These are phyloP conservation scores for Halichondria panicea DNA, from an alignment of 37 sponge, comb jelly and placozoan genomes.

Conservation along the genomic window DNA sequence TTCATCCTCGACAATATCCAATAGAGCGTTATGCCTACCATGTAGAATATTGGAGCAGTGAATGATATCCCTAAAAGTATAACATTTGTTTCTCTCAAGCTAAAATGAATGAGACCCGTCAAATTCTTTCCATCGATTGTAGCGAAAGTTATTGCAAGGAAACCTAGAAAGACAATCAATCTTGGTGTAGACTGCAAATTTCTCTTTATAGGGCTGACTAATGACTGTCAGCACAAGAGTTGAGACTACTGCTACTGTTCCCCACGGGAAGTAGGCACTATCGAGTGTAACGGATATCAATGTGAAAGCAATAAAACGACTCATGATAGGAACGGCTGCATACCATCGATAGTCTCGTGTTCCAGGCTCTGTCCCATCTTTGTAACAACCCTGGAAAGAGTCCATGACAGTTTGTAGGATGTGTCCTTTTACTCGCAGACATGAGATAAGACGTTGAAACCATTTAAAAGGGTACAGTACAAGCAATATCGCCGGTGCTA, in stretches of 20 bases:
- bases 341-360: constrained; percentile 49
- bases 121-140: no score
- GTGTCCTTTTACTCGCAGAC: neutral
- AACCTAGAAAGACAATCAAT: no score
- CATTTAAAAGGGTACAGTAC: constrained; percentile 4
- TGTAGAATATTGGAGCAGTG: no score
- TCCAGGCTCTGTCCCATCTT: constrained; percentile 50
- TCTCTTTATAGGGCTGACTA: neutral
- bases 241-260: neutral
- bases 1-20: no score
- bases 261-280: neutral
- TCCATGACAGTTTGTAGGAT: constrained; percentile 38
- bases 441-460: neutral
- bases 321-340: constrained; percentile 38
- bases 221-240: neutral
- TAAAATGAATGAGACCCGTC: no score
- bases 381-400: constrained; percentile 67
- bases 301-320: constrained; percentile 28
- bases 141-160: no score
- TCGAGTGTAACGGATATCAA: constrained; percentile 12
- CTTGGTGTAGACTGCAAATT: no score
- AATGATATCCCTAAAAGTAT: no score
- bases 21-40: no score
- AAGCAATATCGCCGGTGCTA: constrained; percentile 42
- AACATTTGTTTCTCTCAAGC: no score